Evolutionary conservation across 2,888 invertebrate genomes (phyloP).

Genomic region (Adelphocoris suturalis): DNA sequence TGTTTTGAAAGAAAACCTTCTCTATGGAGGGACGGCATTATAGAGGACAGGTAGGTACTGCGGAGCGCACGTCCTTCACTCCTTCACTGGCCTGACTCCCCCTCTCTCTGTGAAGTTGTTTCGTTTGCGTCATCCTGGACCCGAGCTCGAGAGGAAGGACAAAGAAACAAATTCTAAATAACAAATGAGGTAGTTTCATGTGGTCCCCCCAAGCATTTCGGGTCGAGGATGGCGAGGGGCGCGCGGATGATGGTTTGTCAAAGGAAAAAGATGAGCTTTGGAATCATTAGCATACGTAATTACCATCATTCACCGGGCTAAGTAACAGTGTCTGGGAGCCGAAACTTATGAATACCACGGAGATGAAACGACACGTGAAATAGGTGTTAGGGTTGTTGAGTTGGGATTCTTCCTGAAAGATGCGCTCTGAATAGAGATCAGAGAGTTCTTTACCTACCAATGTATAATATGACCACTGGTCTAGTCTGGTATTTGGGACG

Average conservation of each 20-base stretch:
- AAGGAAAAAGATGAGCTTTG: slow-evolving; percentile 62
- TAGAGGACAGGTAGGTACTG: slow-evolving; percentile 23
- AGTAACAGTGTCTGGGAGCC: slow-evolving; percentile 37
- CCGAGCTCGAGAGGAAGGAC: slow-evolving; percentile 30
- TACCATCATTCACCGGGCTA: slow-evolving; percentile 63
- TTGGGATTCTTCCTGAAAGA: neutral
- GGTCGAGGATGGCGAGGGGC: slow-evolving; percentile 29
- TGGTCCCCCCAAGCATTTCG: slow-evolving; percentile 56
- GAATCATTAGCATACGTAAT: slow-evolving; percentile 70
- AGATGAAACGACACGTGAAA: neutral
- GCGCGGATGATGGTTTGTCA: slow-evolving; percentile 53
- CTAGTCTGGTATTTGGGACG: too few relatives aligned
- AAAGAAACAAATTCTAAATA: slow-evolving; percentile 66
- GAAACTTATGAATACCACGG: neutral
- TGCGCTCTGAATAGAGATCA: neutral
- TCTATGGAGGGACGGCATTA: slow-evolving; percentile 1
- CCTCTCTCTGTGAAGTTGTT: slow-evolving; percentile 22
- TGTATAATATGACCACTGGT: too few relatives aligned
- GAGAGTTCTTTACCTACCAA: too few relatives aligned
- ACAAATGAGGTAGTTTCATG: slow-evolving; percentile 70
- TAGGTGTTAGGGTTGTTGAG: neutral
- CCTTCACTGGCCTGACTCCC: neutral
- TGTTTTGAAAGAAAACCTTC: slow-evolving; percentile 6
- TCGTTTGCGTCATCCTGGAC: slow-evolving; percentile 67
- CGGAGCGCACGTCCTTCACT: slow-evolving; percentile 8